These are phyloP conservation scores for Xylota sylvarum DNA, from an alignment of 2,888 invertebrate species.

Conservation along the genomic window DNA sequence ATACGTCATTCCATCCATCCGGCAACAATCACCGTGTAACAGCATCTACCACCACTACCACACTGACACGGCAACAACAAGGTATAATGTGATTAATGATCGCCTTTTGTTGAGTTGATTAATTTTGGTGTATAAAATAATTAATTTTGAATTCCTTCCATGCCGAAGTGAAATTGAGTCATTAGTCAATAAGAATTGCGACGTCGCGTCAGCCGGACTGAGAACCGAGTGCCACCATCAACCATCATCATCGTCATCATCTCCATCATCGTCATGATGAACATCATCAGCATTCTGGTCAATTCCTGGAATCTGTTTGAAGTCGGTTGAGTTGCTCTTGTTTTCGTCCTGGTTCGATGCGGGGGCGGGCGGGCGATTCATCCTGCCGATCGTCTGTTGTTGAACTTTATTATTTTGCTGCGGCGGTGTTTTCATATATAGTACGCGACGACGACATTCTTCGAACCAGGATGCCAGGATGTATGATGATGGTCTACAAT, in stretches of 20 bases:
- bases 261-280: slow-evolving; percentile 28
- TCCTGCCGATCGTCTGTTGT: slow-evolving; percentile 50
- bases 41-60: slow-evolving; percentile 16
- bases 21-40: slow-evolving; percentile 8
- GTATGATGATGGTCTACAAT: slow-evolving; percentile 17
- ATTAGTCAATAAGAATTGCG: slow-evolving; percentile 76
- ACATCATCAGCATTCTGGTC: slow-evolving; percentile 72
- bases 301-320: slow-evolving; percentile 42
- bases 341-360: slow-evolving; percentile 20
- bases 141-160: slow-evolving; percentile 75
- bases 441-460: slow-evolving; percentile 38
- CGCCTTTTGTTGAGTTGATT: slow-evolving; percentile 73
- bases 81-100: slow-evolving; percentile 73
- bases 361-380: background rate
- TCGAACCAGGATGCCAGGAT: slow-evolving; percentile 25
- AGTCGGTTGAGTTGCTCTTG: slow-evolving; percentile 12
- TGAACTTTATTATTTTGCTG: slow-evolving; percentile 63
- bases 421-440: slow-evolving; percentile 29
- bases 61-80: slow-evolving; percentile 41
- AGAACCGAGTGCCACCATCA: slow-evolving; percentile 15
- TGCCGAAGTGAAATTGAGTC: slow-evolving; percentile 75
- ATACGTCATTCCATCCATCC: slow-evolving; percentile 36
- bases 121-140: slow-evolving; percentile 77
- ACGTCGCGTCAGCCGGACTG: slow-evolving; percentile 43
- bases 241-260: background rate